Base-by-base conservation (phyloP, 2,888 invertebrate species). In the Cephus spinipes region DNA sequence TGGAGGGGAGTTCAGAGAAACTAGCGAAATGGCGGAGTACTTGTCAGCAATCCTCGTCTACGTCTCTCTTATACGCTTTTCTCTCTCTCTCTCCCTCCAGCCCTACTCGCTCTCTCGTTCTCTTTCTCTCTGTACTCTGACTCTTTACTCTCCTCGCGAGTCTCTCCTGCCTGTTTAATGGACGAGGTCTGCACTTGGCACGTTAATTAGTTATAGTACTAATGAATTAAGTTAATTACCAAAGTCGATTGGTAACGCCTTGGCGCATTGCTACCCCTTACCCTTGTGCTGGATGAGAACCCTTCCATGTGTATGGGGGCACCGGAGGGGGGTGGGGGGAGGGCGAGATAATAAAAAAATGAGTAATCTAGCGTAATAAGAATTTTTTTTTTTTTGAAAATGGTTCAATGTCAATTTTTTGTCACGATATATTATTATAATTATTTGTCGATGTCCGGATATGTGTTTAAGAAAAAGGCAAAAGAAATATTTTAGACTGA, bases 141-240 rank as follows among this genome's bases (percentile, higher is more conserved):
- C 40, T 40, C 40, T 40, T 40, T 75, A 74, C 69, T 55, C 74
- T 69, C 69, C 74, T 73, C 69, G 69, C 15, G 31, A 32, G 69
- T 30, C 69, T 69, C 31, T 69, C 30, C 69, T 69, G 30, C 30
- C 69, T 69, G 30, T 30, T 69, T 69, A 69, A 69, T 32, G 69
- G 69, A 69, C 69, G 69, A 69, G n/a, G 69, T 69, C 69, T 69
- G 69, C 69, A 69, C 69, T 30, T 69, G 69, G 69, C 69, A 69
- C n/a, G 30, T 32, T 69, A 69, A 69, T 69, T 69, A 69, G 69
- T 69, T 69, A 69, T 69, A 69, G 69, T 69, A 32, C 69, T 69
- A 69, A 69, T 69, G 69, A 69, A 69, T 69, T 69, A 30, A 69
- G 69, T 69, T 69, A 69, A 69, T 69, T 69, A 69, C 32, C 69